Base-by-base conservation (phyloP, 2,888 invertebrate species). In the Cheilosia vulpina region DNA sequence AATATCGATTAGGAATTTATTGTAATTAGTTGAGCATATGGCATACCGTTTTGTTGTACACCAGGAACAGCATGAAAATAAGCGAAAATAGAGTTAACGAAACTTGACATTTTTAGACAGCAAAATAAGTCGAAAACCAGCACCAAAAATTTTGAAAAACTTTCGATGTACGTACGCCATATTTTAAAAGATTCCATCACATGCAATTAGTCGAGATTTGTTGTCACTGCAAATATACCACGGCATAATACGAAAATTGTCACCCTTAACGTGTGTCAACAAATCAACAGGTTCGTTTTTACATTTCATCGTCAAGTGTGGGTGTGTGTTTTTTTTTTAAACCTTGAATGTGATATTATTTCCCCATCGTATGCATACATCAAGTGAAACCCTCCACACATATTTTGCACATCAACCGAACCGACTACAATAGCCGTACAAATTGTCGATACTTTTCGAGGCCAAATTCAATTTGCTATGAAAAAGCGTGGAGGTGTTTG, bases 371-470 rank as follows among this genome's bases (percentile, higher is more conserved):
- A 24, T 82, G 55, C 50, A 52, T 57, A 65, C 68, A 72, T 72
- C 63, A 68, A 57, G 65, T 53, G 65, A 24, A 58, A 57, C 58
- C 73, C 38, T 57, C 31, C 50, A 43, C 71, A 84, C 85, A 85
- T 81, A 85, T 85, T 85, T 85, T 81, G 52, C 85, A 85, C 85
- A 85, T 85, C 81, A 81, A 77, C 81, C 85, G 72, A 76, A 77
- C 81, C 85, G 72, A 76, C 72, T 72, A 85, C 85, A 85, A 85
- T 85, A 52, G 85, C 85, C 72, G 21, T 77, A 85, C 81, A 85
- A 85, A 85, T 85, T 85, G 85, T 85, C 85, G 81, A 85, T 85
- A 85, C 81, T 81, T 81, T 81, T 77, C 72, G 76, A 69, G 72
- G 81, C 85, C 85, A 85, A 81, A 85, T 85, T 85, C 76, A 85